Base-by-base conservation (phyloP, 2,113 vertebrate species). In the Acrocephalus kingi region DNA sequence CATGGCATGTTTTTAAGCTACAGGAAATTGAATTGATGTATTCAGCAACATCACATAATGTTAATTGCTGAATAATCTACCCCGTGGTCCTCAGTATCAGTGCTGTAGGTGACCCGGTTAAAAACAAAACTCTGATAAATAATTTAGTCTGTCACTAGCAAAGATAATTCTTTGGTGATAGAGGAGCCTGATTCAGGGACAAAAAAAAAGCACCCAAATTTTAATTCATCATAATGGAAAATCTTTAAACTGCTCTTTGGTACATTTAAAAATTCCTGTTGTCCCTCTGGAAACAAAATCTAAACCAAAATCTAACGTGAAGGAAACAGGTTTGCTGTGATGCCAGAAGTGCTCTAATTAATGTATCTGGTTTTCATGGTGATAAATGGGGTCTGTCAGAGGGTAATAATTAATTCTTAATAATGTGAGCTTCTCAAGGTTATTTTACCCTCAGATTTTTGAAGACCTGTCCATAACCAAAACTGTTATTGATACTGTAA, bases 371-470 rank as follows among this genome's bases (percentile, higher is more conserved):
- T 90, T 90, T 96, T 96, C 79, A 54, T 64, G 66, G 45, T 95
- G 86, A 96, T 90, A 93, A 96, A 96, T 96, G 66, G 64, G 37
- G 69, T 94, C 83, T 89, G 88, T 93, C 83, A 90, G 58, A 93
- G 49, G 52, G n/a, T 69, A 93, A 96, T 87, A 94, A 96, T 97
- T 93, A 93, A 68, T 95, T 87, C 48, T 78, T 94, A 93, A 89
- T 93, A 82, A 88, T 25, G 21, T 68, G 66, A 89, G 90, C 76
- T 89, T 87, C 62, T 89, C 88, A 94, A 95, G 96, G 88, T 96
- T 87, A 89, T 90, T 79, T 94, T 92, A 31, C 59, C 55, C n/a
- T 48, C 59, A 35, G n/a, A 58, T 89, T 94, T 94, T 84, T 75
- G 20, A 93, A 79, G 72, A 67, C 54, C 78, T 67, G 33, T 72